These are phyloP conservation scores for Potamilus streckersoni DNA, from an alignment of 1,140 invertebrate species.

Conservation along the genomic window DNA sequence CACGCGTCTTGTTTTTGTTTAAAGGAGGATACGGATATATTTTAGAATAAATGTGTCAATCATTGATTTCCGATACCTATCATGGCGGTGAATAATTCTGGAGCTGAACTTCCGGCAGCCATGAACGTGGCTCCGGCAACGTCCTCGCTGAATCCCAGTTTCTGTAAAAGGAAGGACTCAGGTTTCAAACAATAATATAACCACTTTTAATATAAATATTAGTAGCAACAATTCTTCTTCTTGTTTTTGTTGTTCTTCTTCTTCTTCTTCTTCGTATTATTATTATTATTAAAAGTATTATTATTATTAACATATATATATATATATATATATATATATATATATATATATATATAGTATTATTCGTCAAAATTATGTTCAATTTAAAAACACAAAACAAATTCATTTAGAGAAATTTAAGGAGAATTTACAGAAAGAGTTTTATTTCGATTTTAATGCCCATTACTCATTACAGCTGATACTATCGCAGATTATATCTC, in stretches of 20 bases:
- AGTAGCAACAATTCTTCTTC: not conserved
- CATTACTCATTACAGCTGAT: not conserved
- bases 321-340: too few species aligned
- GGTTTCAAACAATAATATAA: not conserved
- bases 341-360: too few species aligned
- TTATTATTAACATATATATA: too few species aligned
- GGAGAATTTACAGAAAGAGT: not conserved
- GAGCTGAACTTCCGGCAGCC: conserved; percentile 87
- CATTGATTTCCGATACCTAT: conserved; percentile 74
- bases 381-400: not conserved
- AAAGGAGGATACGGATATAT: too few species aligned
- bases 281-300: not conserved
- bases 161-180: conserved; percentile 26
- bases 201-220: not conserved
- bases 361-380: not conserved
- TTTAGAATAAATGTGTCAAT: too few species aligned
- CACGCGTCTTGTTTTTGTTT: not conserved
- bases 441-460: not conserved
- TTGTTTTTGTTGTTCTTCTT: too few species aligned
- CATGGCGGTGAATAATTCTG: conserved; percentile 91
- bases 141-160: conserved; percentile 57
- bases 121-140: conserved; percentile 70
- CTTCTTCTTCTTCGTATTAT: not conserved
- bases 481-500: not conserved
- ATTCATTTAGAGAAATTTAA: not conserved